Base-by-base conservation (phyloP, 2,888 invertebrate genomes). In the Lordiphosa fenestrarum region DNA sequence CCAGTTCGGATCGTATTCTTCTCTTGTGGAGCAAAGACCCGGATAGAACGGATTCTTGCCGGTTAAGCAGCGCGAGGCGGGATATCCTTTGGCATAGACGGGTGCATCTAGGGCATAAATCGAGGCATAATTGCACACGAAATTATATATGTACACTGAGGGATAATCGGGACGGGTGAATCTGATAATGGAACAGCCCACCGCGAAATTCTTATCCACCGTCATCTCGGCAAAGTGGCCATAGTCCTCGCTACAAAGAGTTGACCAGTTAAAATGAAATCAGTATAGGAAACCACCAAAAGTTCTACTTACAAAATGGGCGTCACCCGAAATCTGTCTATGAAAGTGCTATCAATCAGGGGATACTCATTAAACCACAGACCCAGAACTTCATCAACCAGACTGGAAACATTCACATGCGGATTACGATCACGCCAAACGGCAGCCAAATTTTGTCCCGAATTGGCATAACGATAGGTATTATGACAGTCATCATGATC, bases 201-300 rank as follows among this genome's bases (percentile, higher is more conserved):
- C 67, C 51, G 86, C 85, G 0, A 84, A 86, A 39, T 86, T 88
- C 1, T 86, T 84, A 69, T 89, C 89, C 33, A 88, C 87, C 40
- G 86, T 80, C 59, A 90, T 86, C 68, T 88, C 89, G 1, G 86
- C 87, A 76, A 90, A 90, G 53, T 89, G 89, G 0, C 90, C 90
- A 69, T 89, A 89, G 55, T 84, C 83, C 73, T 88, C 86, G 51
- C 90, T 89, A 53, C 1, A 36, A n/a, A 15, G 2, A 9, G n/a
- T n/a, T 1, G 0, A 7, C n/a, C n/a, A 19, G 2, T 13, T 44
- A 0, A 1, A 4, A 7, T 3, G 9, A 0, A n/a, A 37, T 9
- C 2, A 12, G 1, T 12, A 13, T 3, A 3, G 1, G 3, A 7
- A 25, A 10, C 3, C 2, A 12, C 5, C 2, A 6, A 2, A 3